phyloP scores from a whole-genome alignment of 2,797 vertebrate species.

The Poecilia picta region DNA sequence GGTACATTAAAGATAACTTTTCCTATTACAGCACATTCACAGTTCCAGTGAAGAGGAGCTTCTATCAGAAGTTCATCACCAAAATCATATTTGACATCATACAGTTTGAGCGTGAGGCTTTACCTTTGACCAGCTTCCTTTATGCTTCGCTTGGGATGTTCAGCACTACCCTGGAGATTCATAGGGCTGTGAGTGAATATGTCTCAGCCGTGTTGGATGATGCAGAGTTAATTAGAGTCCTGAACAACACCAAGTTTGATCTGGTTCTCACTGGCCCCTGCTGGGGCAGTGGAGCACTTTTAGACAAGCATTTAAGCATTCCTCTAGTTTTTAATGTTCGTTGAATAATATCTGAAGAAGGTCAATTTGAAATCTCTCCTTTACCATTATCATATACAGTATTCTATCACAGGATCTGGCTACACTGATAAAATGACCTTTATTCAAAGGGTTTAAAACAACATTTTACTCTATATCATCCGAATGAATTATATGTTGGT shows the following conservation, averaged over 20 bases:
- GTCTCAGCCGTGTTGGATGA: slow-evolving; percentile 43
- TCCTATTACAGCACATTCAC: slow-evolving; percentile 26
- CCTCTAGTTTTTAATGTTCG: slow-evolving; percentile 64
- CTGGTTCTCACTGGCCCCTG: slow-evolving; percentile 57
- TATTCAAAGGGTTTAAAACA: slow-evolving; percentile 54
- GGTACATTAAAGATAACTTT: slow-evolving; percentile 53
- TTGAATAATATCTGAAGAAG: slow-evolving; percentile 48
- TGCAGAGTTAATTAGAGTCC: slow-evolving; percentile 23
- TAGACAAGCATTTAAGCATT: slow-evolving; percentile 63
- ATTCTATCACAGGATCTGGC: slow-evolving; percentile 48
- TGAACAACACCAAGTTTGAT: slow-evolving; percentile 51
- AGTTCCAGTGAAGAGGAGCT: slow-evolving; percentile 29
- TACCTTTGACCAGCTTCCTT: slow-evolving; percentile 29
- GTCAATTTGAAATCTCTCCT: slow-evolving; percentile 57
- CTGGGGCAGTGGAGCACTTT: slow-evolving; percentile 47
- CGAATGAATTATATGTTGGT: neutral
- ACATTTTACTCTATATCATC: neutral
- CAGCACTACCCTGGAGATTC: neutral
- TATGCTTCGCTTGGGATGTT: slow-evolving; percentile 13
- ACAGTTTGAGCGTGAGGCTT: slow-evolving; percentile 25
- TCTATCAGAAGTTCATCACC: slow-evolving; percentile 26
- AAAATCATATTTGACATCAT: fast-evolving
- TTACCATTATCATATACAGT: slow-evolving; percentile 61
- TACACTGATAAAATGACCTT: slow-evolving; percentile 56
- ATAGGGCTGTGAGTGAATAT: slow-evolving; percentile 1